Evolutionary conservation across 2,113 vertebrate genomes (phyloP).

Genomic region (Sarotherodon lohbergeri): DNA sequence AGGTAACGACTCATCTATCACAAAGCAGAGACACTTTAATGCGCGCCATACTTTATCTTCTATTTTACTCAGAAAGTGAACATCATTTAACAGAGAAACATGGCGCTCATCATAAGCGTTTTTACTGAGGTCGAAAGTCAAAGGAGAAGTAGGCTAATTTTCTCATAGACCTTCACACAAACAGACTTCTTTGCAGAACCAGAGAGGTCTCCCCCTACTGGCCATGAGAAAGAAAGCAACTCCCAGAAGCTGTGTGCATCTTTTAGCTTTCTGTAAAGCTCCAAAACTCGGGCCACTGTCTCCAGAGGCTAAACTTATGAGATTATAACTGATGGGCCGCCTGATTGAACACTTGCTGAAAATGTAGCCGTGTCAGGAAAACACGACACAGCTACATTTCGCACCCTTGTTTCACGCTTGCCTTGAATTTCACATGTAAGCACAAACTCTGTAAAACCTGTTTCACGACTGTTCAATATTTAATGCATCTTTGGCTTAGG

Average conservation of each 20-base stretch:
- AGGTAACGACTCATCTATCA: background rate
- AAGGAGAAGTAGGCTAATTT: background rate
- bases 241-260: accelerated
- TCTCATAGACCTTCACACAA: background rate
- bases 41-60: background rate
- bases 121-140: background rate
- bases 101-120: accelerated
- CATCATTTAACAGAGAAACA: background rate
- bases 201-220: background rate
- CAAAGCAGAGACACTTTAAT: accelerated
- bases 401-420: background rate
- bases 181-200: background rate
- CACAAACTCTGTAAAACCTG: background rate
- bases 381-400: background rate
- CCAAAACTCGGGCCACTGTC: background rate
- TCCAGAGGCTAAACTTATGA: background rate
- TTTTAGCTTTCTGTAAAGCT: background rate
- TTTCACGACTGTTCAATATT: slow-evolving; percentile 20
- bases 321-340: too few relatives aligned
- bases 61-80: background rate
- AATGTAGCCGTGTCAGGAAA: background rate
- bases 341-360: background rate
- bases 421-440: background rate
- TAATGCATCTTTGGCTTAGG: slow-evolving; percentile 34
- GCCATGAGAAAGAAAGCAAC: background rate